phyloP scores from a whole-genome alignment of 2,113 vertebrate species.

The Dasyurus viverrinus region DNA sequence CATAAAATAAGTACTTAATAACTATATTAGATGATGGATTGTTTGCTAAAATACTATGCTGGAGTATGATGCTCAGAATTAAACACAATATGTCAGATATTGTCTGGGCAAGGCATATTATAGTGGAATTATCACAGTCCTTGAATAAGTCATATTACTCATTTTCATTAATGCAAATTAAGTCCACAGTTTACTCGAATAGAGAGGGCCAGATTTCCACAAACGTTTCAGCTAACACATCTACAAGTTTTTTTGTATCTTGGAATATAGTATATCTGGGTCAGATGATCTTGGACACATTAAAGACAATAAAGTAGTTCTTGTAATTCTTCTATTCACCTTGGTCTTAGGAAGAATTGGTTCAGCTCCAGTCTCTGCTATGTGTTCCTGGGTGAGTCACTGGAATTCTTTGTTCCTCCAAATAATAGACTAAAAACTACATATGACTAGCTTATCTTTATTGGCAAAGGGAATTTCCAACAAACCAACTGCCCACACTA shows the following conservation, averaged over 20 bases:
- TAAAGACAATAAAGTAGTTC: background rate
- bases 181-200: background rate
- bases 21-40: too few species aligned
- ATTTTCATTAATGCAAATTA: background rate
- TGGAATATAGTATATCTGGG: background rate
- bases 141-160: background rate
- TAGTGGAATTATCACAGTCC: background rate
- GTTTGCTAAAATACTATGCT: too few species aligned
- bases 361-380: background rate
- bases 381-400: background rate
- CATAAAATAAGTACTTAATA: too few species aligned
- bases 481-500: background rate
- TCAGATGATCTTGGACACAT: background rate
- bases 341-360: background rate
- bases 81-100: background rate
- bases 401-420: background rate
- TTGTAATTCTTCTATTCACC: background rate
- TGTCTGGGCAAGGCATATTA: background rate
- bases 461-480: background rate
- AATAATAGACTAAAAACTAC: background rate
- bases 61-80: background rate
- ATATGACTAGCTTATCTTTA: background rate
- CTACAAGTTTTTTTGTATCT: background rate
- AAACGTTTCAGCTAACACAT: background rate
- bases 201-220: background rate